These are phyloP conservation scores for Xanthostigma xanthostigma DNA, from an alignment of 2,888 invertebrate genomes.

Conservation along the genomic window DNA sequence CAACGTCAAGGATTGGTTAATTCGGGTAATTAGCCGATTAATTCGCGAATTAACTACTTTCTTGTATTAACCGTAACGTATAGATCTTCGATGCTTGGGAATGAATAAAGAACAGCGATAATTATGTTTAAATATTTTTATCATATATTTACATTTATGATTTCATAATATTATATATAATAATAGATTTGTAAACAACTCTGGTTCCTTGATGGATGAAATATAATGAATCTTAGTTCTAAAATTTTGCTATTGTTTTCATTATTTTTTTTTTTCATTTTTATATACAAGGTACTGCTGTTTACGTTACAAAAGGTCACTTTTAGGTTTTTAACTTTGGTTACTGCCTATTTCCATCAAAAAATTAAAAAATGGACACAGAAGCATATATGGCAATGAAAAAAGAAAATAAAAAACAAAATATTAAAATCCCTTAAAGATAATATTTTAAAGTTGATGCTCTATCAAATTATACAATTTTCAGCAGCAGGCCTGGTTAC, in stretches of 20 bases:
- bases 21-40: too few species aligned
- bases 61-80: too few species aligned
- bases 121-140: conserved; percentile 13
- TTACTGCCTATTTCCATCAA: conserved; percentile 6
- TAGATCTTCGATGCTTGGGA: neutral
- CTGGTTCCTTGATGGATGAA: conserved; percentile 24
- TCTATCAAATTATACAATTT: neutral
- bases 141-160: conserved; percentile 8
- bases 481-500: conserved; percentile 7
- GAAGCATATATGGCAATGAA: too few species aligned
- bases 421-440: too few species aligned
- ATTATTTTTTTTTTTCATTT: conserved; percentile 10
- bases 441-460: too few species aligned
- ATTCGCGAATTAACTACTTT: too few species aligned
- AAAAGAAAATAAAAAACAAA: too few species aligned
- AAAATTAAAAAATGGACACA: too few species aligned
- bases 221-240: conserved; percentile 25
- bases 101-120: conserved; percentile 3
- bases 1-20: too few species aligned
- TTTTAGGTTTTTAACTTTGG: conserved; percentile 19
- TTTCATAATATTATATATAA: conserved; percentile 16
- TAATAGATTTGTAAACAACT: conserved; percentile 22
- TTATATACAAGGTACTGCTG: conserved; percentile 29
- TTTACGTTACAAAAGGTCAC: conserved; percentile 29
- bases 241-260: conserved; percentile 9